Evolutionary conservation across 2,113 vertebrate species (phyloP), one percentile per base, ranked within the genome.

Genomic region (Natator depressus): DNA sequence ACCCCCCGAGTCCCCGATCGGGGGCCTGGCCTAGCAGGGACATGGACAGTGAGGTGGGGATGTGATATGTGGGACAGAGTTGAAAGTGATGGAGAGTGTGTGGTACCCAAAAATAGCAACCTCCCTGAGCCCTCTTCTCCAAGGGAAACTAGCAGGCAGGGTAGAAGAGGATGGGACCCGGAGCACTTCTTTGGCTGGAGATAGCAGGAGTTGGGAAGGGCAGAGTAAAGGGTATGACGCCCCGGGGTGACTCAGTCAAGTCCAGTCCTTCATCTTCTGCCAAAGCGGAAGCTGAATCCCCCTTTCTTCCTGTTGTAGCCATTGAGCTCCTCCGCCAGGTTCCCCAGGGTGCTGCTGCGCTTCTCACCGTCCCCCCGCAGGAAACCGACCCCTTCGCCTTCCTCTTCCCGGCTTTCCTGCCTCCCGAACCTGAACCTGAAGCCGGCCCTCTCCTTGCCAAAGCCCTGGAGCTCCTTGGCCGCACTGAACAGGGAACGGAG

Each of bases 211-310:
- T 1, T 10, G 72, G 38, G 55, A 35, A 19, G 22, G 59, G 29
- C 57, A 50, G 57, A 69, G 57, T n/a, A 29, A 49, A 50, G 47
- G 27, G 24, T 49, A 49, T 50, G 25, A 22, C 65, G 14, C 84
- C 16, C 5, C 9, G 7, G 27, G 57, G 49, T 0, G 5, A 75
- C 25, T 87, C 29, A 10, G 89, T 29, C 80, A 1, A 11, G 17
- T 6, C 17, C 3, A 2, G 49, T 31, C 42, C 49, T 54, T 88
- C 80, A 95, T 92, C 97, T 95, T 69, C 97, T 98, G 79, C 98
- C 98, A 0, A 98, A 98, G 86, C 98, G 97, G 96, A 98, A 98
- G 88, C 96, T 97, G 95, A 98, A 98, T 20, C 98, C 98, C 0
- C 98, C 98, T 82, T 98, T 98, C 94, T 49, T 97, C 90, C 98